Conservation (phyloP, 2,797 vertebrate species). For the Aselliscus stoliczkanus region DNA sequence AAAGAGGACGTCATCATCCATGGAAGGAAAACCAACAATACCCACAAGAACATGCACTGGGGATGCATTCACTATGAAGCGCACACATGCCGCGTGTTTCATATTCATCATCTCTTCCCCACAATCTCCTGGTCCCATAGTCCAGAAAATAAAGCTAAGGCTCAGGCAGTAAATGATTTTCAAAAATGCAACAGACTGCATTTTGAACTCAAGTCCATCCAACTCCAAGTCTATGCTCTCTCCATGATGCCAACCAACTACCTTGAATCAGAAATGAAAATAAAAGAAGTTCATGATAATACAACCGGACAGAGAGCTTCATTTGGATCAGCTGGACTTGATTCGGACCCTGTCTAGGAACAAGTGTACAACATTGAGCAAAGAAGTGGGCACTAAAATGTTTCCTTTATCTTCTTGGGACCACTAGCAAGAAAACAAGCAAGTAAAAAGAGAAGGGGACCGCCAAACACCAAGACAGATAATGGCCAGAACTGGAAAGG, state of each 20-base stretch:
- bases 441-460: neutral
- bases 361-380: neutral
- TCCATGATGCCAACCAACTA: neutral
- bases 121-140: neutral
- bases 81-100: neutral
- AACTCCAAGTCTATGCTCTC: neutral
- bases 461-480: neutral
- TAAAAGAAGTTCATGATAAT: neutral
- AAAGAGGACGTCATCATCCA: neutral
- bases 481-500: neutral
- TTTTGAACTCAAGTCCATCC: neutral
- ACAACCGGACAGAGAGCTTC: neutral
- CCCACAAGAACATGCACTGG: accelerated
- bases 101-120: neutral
- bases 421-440: neutral
- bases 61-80: neutral
- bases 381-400: neutral
- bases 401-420: neutral
- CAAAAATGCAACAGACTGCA: neutral
- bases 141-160: neutral
- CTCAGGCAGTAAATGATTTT: neutral
- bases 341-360: neutral
- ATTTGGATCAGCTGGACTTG: neutral
- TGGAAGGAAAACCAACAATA: neutral
- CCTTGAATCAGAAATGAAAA: neutral